Conservation (phyloP, 2,888 invertebrate genomes). For the Polymixis flavicincta region DNA sequence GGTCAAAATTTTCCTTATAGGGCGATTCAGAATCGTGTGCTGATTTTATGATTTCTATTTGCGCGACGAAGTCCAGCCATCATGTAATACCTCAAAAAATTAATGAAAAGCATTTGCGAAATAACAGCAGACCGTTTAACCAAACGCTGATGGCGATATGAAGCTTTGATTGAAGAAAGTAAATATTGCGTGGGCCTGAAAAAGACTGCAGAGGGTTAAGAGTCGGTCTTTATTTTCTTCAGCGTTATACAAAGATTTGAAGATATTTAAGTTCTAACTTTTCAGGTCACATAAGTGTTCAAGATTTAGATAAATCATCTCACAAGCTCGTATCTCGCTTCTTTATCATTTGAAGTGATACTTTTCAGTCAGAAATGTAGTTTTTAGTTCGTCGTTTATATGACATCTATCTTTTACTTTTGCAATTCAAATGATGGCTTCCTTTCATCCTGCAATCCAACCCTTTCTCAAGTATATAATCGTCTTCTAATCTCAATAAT, state of each 20-base stretch:
- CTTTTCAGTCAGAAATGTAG: not conserved
- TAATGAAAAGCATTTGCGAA: not conserved
- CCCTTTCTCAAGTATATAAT: not conserved
- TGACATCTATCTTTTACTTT: not conserved
- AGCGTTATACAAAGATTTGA: not conserved
- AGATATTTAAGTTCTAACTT: not conserved
- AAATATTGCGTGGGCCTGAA: conserved; percentile 10
- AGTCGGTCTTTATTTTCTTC: no score
- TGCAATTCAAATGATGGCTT: not conserved
- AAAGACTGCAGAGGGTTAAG: not conserved
- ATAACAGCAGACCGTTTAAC: not conserved
- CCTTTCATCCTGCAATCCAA: not conserved
- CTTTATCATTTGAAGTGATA: not conserved
- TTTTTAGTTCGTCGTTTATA: no score
- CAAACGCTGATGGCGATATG: not conserved
- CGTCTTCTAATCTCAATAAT: conserved; percentile 25
- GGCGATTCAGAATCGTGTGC: no score
- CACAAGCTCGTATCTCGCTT: not conserved
- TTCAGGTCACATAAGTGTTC: not conserved
- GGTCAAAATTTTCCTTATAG: no score
- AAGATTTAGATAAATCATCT: not conserved
- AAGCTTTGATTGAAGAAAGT: not conserved
- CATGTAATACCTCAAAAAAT: not conserved
- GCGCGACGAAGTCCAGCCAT: no score
- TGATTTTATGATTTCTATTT: no score